Conservation (phyloP, 2,113 vertebrate species). For the Percopsis transmontana region DNA sequence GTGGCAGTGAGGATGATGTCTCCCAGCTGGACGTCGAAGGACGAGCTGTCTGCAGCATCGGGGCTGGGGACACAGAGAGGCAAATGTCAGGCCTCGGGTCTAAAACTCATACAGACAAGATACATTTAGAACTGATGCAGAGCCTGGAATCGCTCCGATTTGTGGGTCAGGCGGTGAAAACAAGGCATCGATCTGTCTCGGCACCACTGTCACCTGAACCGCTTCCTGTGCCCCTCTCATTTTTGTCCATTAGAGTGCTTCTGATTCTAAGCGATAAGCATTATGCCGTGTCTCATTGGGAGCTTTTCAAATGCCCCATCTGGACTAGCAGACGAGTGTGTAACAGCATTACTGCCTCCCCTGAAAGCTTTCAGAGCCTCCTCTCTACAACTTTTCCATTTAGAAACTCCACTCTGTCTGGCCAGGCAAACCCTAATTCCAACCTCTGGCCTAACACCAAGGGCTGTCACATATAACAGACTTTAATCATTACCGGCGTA, state of each 20-base stretch:
- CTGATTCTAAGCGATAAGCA: not conserved
- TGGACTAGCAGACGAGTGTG: not conserved
- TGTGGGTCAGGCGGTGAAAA: not conserved
- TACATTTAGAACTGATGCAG: not conserved
- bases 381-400: not conserved
- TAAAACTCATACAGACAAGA: too few relatives aligned
- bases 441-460: constrained; percentile 2
- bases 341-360: not conserved
- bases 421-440: constrained; percentile 18
- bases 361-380: not conserved
- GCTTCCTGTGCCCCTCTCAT: not conserved
- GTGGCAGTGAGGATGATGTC: constrained; percentile 97
- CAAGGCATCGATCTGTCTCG: not conserved
- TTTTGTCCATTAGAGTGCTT: not conserved
- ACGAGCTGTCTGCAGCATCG: constrained; percentile 93
- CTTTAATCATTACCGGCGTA: too few relatives aligned
- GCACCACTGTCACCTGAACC: not conserved
- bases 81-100: not conserved
- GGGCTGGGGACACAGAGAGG: constrained; percentile 79
- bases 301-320: not conserved
- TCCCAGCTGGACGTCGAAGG: constrained; percentile 95
- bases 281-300: not conserved
- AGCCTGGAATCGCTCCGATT: not conserved
- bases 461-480: too few relatives aligned
- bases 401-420: constrained; percentile 10